Conservation (phyloP, 2,888 invertebrate genomes). For the Microdon myrmicae region DNA sequence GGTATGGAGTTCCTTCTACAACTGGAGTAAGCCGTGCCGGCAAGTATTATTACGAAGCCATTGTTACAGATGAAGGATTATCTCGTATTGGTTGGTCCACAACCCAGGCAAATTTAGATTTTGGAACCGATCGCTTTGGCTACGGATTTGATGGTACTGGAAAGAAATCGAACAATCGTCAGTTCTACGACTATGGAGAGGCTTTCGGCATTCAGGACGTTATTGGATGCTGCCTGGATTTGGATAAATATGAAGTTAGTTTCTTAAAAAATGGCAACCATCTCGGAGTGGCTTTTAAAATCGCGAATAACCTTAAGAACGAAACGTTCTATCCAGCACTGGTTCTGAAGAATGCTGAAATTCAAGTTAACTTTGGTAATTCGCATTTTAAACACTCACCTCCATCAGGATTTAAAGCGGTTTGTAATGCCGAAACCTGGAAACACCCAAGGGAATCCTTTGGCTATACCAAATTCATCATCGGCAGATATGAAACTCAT, state of each 20-base stretch:
- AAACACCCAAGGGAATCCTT: conserved; percentile 71
- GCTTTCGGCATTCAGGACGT: conserved; percentile 93
- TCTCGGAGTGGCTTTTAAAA: conserved; percentile 81
- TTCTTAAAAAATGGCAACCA: conserved; percentile 88
- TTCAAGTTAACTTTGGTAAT: conserved; percentile 94
- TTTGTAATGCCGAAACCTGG: conserved; percentile 75
- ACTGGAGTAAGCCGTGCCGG: conserved; percentile 85
- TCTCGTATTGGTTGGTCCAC: conserved; percentile 98
- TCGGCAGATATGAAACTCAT: conserved; percentile 66
- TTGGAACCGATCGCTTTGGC: conserved; percentile 89
- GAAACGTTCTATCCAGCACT: conserved; percentile 93
- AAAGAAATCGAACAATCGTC: conserved; percentile 92
- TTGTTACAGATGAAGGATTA: conserved; percentile 94
- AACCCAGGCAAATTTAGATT: conserved; percentile 82
- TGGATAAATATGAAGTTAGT: conserved; percentile 81
- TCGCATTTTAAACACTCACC: conserved; percentile 83
- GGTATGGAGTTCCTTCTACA: conserved; percentile 94
- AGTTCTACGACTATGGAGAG: conserved; percentile 96
- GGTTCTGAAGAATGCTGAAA: conserved; percentile 96
- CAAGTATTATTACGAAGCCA: conserved; percentile 88
- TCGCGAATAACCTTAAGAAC: conserved; percentile 74
- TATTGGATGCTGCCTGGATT: conserved; percentile 89
- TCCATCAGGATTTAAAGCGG: conserved; percentile 73
- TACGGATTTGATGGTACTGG: conserved; percentile 99
- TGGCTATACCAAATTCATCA: conserved; percentile 68